phyloP scores from a whole-genome alignment of 1,140 invertebrate species.

The Papilio xuthus region DNA sequence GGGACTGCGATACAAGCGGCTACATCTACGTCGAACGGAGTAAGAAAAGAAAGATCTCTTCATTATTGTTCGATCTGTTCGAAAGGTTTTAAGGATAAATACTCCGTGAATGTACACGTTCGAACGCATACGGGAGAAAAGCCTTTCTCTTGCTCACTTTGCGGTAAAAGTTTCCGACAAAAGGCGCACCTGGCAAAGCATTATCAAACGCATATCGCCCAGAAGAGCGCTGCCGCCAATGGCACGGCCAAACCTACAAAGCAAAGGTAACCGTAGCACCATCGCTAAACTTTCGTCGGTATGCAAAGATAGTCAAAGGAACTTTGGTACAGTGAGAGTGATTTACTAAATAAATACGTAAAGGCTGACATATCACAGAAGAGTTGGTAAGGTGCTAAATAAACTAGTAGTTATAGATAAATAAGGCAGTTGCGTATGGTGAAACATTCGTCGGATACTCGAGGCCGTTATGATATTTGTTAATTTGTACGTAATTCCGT shows the following conservation, averaged over 20 bases:
- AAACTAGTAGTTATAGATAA: conserved; percentile 67
- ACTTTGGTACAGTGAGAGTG: conserved; percentile 71
- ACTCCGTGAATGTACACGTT: conserved; percentile 96
- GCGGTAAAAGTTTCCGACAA: conserved; percentile 95
- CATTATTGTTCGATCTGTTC: conserved; percentile 96
- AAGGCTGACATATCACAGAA: conserved; percentile 79
- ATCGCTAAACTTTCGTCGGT: conserved; percentile 43
- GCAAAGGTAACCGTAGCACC: conserved; percentile 74
- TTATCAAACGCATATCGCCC: conserved; percentile 96
- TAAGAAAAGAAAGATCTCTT: conserved; percentile 91
- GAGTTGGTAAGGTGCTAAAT: conserved; percentile 80
- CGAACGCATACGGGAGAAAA: conserved; percentile 95
- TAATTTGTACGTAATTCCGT: conserved; percentile 79
- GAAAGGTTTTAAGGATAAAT: conserved; percentile 96
- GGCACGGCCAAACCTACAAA: conserved; percentile 76
- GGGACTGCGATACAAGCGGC: conserved; percentile 73
- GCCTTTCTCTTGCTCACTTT: conserved; percentile 93
- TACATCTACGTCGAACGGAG: conserved; percentile 82
- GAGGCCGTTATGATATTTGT: conserved; percentile 70
- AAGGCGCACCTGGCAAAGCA: conserved; percentile 99
- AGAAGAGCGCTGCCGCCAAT: conserved; percentile 84
- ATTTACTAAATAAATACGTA: conserved; percentile 69
- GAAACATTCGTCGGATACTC: conserved; percentile 59
- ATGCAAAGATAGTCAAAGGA: conserved; percentile 71
- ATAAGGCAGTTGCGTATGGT: conserved; percentile 61